Percentiles rank a stretch among this genome's conserved stretches.
phyloP scores from a whole-genome alignment of 2,888 invertebrate genomes.

The Laothoe populi region DNA sequence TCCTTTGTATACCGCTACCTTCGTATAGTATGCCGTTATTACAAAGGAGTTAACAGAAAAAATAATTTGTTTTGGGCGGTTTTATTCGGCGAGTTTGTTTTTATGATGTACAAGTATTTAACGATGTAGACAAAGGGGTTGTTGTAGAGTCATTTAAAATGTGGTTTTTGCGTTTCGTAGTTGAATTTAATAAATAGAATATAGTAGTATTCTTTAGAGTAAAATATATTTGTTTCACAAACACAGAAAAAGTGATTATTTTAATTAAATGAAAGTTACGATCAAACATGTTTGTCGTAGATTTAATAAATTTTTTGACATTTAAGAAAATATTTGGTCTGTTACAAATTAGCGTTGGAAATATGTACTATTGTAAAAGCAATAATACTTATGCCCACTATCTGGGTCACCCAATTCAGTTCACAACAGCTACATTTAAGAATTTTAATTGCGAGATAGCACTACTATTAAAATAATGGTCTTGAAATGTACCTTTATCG shows the following conservation, averaged over 20 bases:
- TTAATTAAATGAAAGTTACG: too few relatives aligned
- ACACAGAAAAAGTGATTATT: too few relatives aligned
- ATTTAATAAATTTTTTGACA: too few relatives aligned
- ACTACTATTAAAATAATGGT: too few relatives aligned
- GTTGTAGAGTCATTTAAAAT: constrained; percentile 9
- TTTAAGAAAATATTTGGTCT: not conserved
- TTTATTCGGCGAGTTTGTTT: constrained; percentile 12
- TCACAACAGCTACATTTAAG: too few relatives aligned
- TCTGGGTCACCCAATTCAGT: too few relatives aligned
- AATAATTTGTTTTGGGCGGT: constrained; percentile 4
- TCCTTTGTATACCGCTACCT: constrained; percentile 1
- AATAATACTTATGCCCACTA: too few relatives aligned
- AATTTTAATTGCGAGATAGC: too few relatives aligned
- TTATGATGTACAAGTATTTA: constrained; percentile 19
- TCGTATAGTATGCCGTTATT: not conserved
- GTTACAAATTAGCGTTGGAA: not conserved
- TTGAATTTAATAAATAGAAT: not conserved
- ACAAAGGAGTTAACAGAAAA: not conserved
- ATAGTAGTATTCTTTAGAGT: not conserved
- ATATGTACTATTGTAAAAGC: too few relatives aligned
- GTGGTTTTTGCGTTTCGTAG: constrained; percentile 10
- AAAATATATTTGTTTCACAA: not conserved
- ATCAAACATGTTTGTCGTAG: too few relatives aligned
- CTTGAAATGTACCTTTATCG: too few relatives aligned
- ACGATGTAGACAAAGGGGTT: constrained; percentile 3